Evolutionary conservation across 2,888 invertebrate genomes (phyloP).

Genomic region (Ochropleura leucogaster): DNA sequence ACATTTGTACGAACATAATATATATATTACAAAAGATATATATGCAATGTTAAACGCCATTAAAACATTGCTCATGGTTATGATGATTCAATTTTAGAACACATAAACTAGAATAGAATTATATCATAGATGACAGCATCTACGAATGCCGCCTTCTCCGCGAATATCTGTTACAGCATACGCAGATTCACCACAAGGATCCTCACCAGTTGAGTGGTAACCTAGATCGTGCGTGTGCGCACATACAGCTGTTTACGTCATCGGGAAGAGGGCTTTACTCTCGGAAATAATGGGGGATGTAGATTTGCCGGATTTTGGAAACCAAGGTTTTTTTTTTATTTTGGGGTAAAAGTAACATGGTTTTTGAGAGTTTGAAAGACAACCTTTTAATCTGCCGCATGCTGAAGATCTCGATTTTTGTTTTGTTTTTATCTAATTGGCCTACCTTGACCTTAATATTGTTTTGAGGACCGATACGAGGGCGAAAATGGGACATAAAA

Average conservation of each 20-base stretch:
- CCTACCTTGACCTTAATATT: too few species aligned
- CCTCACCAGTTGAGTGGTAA: constrained; percentile 30
- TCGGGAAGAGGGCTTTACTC: constrained; percentile 53
- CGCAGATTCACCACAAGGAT: constrained; percentile 13
- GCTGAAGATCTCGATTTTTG: too few species aligned
- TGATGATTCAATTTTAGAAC: not conserved
- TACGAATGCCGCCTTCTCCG: not conserved
- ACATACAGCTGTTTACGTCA: constrained; percentile 44
- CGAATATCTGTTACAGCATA: constrained; percentile 25
- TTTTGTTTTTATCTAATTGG: too few species aligned
- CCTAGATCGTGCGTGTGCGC: constrained; percentile 44
- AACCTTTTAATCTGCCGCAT: not conserved
- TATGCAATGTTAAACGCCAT: not conserved
- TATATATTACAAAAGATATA: too few species aligned
- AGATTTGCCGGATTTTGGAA: constrained; percentile 20
- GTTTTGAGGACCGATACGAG: too few species aligned
- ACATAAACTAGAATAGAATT: not conserved
- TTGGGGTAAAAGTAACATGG: not conserved
- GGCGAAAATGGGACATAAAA: too few species aligned
- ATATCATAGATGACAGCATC: not conserved
- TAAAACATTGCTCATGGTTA: not conserved
- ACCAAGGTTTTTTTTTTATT: not conserved
- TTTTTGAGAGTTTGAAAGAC: not conserved
- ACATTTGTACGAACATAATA: not conserved
- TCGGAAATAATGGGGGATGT: constrained; percentile 18